Conservation (phyloP, 2,888 invertebrate genomes). For the Dasypogon diadema region DNA sequence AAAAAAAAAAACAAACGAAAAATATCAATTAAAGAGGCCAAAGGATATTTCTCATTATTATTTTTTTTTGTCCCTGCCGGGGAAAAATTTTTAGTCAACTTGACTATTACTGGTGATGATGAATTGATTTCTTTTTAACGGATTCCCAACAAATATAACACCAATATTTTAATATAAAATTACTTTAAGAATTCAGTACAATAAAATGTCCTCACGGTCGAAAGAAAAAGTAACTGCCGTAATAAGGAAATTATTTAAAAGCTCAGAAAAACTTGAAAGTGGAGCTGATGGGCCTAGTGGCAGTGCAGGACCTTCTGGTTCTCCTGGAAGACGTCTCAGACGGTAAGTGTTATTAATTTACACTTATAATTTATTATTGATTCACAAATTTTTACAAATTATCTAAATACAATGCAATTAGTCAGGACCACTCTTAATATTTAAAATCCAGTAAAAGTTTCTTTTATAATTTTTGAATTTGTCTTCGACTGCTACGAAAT, state of each 20-base stretch:
- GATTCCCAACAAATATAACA: not conserved
- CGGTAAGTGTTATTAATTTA: constrained; percentile 56
- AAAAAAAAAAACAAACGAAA: not conserved
- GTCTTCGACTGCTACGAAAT: too few relatives aligned
- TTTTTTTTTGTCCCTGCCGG: too few relatives aligned
- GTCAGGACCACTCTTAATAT: too few relatives aligned
- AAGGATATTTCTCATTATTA: not conserved
- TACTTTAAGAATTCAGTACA: not conserved
- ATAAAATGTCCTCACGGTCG: constrained; percentile 80
- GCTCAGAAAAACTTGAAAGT: constrained; percentile 77
- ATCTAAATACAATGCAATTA: too few relatives aligned
- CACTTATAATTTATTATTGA: too few relatives aligned
- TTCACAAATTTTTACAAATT: too few relatives aligned
- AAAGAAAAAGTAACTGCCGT: constrained; percentile 86
- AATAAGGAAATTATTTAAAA: constrained; percentile 82
- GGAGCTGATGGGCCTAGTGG: constrained; percentile 70
- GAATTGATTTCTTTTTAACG: not conserved
- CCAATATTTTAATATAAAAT: not conserved
- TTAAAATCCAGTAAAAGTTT: too few relatives aligned
- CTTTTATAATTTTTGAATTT: too few relatives aligned
- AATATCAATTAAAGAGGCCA: not conserved
- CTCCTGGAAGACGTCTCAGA: constrained; percentile 71
- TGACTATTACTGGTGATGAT: too few relatives aligned
- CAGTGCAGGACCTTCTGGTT: constrained; percentile 70
- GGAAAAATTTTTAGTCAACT: too few relatives aligned